Evolutionary conservation across 2,797 vertebrate species (phyloP).

Genomic region (Alosa sapidissima): DNA sequence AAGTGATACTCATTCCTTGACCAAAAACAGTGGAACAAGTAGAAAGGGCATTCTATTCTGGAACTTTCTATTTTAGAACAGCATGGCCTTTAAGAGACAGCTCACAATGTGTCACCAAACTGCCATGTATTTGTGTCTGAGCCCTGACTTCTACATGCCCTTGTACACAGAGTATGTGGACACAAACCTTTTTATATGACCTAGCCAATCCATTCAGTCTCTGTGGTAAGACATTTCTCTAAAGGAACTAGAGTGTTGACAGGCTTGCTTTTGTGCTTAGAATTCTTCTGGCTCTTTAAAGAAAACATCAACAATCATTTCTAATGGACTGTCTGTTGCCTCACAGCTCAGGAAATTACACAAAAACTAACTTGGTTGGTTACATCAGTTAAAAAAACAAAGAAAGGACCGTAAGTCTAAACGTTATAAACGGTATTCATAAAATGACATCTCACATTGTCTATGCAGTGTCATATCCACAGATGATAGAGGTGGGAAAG

Average conservation of each 20-base stretch:
- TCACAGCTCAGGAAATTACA: background rate
- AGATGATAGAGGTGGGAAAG: background rate
- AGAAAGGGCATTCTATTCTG: background rate
- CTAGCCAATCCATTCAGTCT: background rate
- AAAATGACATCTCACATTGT: background rate
- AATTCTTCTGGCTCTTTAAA: background rate
- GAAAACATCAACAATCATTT: no score
- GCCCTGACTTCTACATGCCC: no score
- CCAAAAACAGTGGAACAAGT: background rate
- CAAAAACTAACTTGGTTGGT: background rate
- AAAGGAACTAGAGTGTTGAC: background rate
- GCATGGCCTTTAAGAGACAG: background rate
- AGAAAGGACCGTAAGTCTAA: no score
- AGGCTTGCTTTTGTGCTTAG: background rate
- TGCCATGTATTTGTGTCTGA: no score
- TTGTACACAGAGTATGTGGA: no score
- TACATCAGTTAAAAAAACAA: background rate
- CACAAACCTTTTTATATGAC: background rate
- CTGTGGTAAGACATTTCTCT: background rate
- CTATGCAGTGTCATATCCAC: background rate
- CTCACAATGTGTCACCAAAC: background rate
- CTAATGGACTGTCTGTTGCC: background rate
- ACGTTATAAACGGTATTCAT: no score
- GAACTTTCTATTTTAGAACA: background rate
- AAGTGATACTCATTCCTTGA: background rate